phyloP scores from a whole-genome alignment of 2,888 invertebrate species.

The Hydropsyche betteni region DNA sequence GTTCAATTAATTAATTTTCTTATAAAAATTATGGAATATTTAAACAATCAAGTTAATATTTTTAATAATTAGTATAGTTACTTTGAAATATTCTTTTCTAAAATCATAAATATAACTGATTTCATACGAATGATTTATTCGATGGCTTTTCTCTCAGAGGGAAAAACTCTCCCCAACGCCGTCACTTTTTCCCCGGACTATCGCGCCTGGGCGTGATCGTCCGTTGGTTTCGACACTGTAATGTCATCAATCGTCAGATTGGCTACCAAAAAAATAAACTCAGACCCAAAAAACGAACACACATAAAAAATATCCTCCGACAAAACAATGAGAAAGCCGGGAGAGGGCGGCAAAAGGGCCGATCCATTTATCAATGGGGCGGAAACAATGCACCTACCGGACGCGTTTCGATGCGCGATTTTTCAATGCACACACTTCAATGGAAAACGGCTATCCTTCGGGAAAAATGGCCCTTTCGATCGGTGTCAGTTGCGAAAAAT shows the following conservation, averaged over 20 bases:
- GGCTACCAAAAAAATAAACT: conserved; percentile 22
- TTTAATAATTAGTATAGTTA: too few relatives aligned
- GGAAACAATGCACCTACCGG: conserved; percentile 27
- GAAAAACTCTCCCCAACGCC: neutral
- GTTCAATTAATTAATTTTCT: too few relatives aligned
- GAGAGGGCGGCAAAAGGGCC: neutral
- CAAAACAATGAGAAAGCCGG: conserved; percentile 35
- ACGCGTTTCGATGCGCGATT: conserved; percentile 14
- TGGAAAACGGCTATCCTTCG: conserved; percentile 5
- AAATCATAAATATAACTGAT: neutral
- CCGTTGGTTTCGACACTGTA: conserved; percentile 50
- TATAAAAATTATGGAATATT: too few relatives aligned
- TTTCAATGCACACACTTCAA: conserved; percentile 24
- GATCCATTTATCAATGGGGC: conserved; percentile 25
- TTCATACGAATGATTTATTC: conserved; percentile 16
- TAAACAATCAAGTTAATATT: too few relatives aligned
- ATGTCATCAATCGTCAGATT: conserved; percentile 49
- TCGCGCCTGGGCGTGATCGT: conserved; percentile 44
- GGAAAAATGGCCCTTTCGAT: neutral
- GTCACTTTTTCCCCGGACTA: conserved; percentile 17
- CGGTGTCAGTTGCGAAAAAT: too few relatives aligned
- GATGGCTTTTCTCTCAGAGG: neutral
- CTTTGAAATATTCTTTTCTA: too few relatives aligned
- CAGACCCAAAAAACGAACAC: neutral
- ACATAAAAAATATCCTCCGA: neutral